A percentile compares a stretch with the other conserved stretches of the same genome.
phyloP scores from a whole-genome alignment of 2,113 vertebrate genomes.

The Heterocephalus glaber region DNA sequence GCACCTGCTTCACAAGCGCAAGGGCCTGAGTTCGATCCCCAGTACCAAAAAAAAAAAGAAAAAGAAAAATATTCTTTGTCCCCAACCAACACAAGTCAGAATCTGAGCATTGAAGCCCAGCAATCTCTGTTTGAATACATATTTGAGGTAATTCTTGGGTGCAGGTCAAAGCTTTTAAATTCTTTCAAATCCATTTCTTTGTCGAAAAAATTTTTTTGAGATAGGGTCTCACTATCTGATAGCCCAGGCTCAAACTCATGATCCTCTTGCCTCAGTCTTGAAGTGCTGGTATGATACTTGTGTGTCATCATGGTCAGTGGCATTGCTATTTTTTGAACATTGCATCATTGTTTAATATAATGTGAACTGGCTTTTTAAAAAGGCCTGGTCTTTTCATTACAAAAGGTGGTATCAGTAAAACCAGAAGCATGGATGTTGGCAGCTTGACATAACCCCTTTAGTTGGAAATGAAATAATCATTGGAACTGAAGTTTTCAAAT shows the following conservation, averaged over 20 bases:
- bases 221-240: background rate
- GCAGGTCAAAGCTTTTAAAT: slow-evolving; percentile 13
- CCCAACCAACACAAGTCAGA: background rate
- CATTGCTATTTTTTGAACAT: background rate
- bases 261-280: background rate
- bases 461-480: slow-evolving; percentile 58
- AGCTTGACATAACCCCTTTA: slow-evolving; percentile 65
- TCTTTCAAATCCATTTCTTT: background rate
- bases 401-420: slow-evolving; percentile 69
- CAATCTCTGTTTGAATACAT: slow-evolving; percentile 28
- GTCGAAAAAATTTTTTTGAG: background rate
- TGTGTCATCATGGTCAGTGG: background rate
- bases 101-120: background rate
- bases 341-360: slow-evolving; percentile 53
- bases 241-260: background rate
- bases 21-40: too few species aligned
- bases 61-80: too few species aligned
- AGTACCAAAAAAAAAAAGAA: too few species aligned
- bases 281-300: background rate
- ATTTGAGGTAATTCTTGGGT: background rate
- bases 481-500: slow-evolving; percentile 74
- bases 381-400: background rate
- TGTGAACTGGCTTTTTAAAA: slow-evolving; percentile 33
- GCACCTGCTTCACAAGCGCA: too few species aligned
- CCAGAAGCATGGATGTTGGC: slow-evolving; percentile 51